Evolutionary conservation across 53 echinoderm and acorn worm species (phyloP).

Genomic region (Paelopatides confundens): DNA sequence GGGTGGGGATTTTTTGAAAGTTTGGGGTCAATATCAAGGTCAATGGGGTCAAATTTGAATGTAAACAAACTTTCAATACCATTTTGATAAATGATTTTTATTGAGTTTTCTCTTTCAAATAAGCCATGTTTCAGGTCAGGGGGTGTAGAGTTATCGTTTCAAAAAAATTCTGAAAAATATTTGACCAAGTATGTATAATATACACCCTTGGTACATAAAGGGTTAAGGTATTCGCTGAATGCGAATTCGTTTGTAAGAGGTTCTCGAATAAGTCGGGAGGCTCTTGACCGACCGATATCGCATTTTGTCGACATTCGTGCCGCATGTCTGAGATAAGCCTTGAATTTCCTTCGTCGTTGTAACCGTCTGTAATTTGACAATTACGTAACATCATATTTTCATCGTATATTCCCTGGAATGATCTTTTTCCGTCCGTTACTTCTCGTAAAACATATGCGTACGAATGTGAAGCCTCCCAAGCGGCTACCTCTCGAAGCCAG

Average conservation of each 20-base stretch:
- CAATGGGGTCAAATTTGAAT: no score
- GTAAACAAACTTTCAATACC: no score
- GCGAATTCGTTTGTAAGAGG: not conserved
- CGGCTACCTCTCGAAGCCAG: constrained; percentile 43
- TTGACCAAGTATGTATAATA: no score
- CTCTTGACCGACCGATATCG: not conserved
- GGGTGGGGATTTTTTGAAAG: no score
- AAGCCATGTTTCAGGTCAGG: no score
- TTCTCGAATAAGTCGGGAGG: not conserved
- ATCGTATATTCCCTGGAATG: constrained; percentile 3
- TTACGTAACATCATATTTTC: constrained; percentile 14
- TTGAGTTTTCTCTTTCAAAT: no score
- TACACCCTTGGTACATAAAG: no score
- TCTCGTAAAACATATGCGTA: constrained; percentile 36
- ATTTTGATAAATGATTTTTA: no score
- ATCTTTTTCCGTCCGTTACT: not conserved
- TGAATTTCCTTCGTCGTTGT: not conserved
- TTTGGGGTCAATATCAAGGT: no score
- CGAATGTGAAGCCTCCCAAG: constrained; percentile 10
- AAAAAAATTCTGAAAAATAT: no score
- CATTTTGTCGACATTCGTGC: not conserved
- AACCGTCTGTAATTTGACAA: constrained; percentile 8
- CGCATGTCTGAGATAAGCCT: not conserved
- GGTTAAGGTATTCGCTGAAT: constrained; percentile 2
- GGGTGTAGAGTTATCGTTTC: no score